Conservation (phyloP, 2,888 invertebrate species). For the Micoletzkya japonica region DNA sequence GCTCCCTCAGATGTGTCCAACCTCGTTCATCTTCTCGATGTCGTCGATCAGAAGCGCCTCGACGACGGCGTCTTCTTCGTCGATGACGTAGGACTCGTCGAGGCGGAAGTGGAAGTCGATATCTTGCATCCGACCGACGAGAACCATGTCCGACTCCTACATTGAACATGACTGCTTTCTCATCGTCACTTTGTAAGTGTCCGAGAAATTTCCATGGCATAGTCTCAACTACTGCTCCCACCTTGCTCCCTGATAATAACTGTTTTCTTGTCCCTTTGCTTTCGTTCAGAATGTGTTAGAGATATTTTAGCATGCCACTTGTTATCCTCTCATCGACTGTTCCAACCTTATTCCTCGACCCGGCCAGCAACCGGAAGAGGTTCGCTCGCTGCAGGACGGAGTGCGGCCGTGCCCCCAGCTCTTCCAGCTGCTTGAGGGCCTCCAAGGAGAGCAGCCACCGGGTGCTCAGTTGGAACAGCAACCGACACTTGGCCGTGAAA, state of each 20-base stretch:
- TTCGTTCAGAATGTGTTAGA: too few species aligned
- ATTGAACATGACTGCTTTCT: not conserved
- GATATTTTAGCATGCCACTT: too few species aligned
- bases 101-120: not conserved
- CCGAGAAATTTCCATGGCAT: too few species aligned
- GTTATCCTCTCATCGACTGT: not conserved
- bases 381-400: constrained; percentile 9
- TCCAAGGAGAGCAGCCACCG: constrained; percentile 10
- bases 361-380: constrained; percentile 4
- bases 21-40: not conserved
- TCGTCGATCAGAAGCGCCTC: constrained; percentile 7
- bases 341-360: constrained; percentile 13
- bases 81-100: not conserved
- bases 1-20: too few species aligned
- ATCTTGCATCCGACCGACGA: not conserved
- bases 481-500: not conserved
- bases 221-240: too few species aligned
- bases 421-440: not conserved
- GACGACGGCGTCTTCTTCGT: constrained; percentile 8
- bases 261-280: too few species aligned
- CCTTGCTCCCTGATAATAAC: too few species aligned
- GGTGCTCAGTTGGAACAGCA: constrained; percentile 4
- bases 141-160: constrained; percentile 9
- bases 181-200: too few species aligned
- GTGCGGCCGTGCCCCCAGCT: not conserved